Percentiles rank a stretch among this genome's conserved stretches.
These are phyloP conservation scores for Bathynomus jamesi DNA, from an alignment of 1,140 invertebrate species.

Conservation along the genomic window DNA sequence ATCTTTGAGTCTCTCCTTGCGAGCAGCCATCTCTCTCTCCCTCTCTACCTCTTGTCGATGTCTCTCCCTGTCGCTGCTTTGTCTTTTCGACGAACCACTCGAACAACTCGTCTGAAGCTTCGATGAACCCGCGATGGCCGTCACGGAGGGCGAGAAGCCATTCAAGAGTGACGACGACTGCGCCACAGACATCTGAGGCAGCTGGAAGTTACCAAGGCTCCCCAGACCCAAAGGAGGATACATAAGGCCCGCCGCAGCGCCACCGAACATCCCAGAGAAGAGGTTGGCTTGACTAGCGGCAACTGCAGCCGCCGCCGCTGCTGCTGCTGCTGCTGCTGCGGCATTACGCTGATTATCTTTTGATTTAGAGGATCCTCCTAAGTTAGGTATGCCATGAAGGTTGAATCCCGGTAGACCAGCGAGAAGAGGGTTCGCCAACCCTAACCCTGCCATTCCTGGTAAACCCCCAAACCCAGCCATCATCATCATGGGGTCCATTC, in stretches of 20 bases:
- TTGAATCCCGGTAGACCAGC: slow-evolving; percentile 32
- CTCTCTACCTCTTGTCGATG: too few relatives aligned
- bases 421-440: slow-evolving; percentile 29
- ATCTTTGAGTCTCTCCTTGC: slow-evolving; percentile 25
- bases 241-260: slow-evolving; percentile 29
- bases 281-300: slow-evolving; percentile 15
- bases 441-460: slow-evolving; percentile 31
- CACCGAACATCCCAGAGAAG: slow-evolving; percentile 32
- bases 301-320: slow-evolving; percentile 23
- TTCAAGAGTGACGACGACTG: slow-evolving; percentile 23
- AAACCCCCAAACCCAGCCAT: slow-evolving; percentile 36
- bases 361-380: slow-evolving; percentile 20
- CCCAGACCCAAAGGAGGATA: slow-evolving; percentile 34
- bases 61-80: slow-evolving; percentile 1
- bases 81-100: slow-evolving; percentile 6
- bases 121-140: slow-evolving; percentile 21
- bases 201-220: slow-evolving; percentile 23
- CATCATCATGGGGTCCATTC: slow-evolving; percentile 35
- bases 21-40: too few relatives aligned
- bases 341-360: slow-evolving; percentile 28
- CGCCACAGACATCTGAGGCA: slow-evolving; percentile 28
- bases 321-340: slow-evolving; percentile 8
- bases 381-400: slow-evolving; percentile 16
- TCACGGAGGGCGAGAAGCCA: slow-evolving; percentile 24
- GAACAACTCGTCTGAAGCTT: slow-evolving; percentile 5